These are phyloP conservation scores for Drosophila imparisetae DNA, from an alignment of 2,888 invertebrate species.

Conservation along the genomic window DNA sequence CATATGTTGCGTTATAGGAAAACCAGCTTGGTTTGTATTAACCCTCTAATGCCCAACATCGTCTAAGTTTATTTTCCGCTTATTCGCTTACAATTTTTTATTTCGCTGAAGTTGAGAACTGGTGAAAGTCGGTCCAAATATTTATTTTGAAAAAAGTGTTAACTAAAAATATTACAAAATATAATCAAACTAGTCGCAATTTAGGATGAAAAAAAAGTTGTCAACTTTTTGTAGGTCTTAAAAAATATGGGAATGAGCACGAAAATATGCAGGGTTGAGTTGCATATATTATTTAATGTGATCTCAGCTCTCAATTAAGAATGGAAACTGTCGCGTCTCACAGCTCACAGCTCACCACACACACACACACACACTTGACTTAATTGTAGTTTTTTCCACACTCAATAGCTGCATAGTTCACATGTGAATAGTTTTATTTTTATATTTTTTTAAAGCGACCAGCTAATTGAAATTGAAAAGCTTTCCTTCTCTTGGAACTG, in stretches of 20 bases:
- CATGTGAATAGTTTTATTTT: neutral
- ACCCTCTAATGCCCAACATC: neutral
- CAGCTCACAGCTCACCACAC: neutral
- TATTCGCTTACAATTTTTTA: neutral
- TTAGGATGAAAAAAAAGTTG: neutral
- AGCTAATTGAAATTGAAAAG: slow-evolving; percentile 25
- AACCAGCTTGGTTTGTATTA: neutral
- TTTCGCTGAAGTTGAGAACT: neutral
- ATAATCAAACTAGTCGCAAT: neutral
- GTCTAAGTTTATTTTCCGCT: neutral
- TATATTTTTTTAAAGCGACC: slow-evolving; percentile 8
- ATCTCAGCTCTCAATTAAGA: slow-evolving; percentile 14
- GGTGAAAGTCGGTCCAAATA: neutral
- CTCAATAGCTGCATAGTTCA: neutral
- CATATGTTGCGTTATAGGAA: too few species aligned
- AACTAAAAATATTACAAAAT: neutral
- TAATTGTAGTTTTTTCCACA: slow-evolving; percentile 26
- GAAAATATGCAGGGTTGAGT: neutral
- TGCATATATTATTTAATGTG: slow-evolving; percentile 1
- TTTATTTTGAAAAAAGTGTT: neutral
- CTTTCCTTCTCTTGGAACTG: neutral
- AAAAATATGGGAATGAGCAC: neutral
- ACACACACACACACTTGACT: neutral
- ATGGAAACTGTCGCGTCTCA: slow-evolving; percentile 26
- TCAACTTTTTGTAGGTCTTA: neutral